Evolutionary conservation across 2,113 vertebrate genomes (phyloP).

Genomic region (Globicephala melas): DNA sequence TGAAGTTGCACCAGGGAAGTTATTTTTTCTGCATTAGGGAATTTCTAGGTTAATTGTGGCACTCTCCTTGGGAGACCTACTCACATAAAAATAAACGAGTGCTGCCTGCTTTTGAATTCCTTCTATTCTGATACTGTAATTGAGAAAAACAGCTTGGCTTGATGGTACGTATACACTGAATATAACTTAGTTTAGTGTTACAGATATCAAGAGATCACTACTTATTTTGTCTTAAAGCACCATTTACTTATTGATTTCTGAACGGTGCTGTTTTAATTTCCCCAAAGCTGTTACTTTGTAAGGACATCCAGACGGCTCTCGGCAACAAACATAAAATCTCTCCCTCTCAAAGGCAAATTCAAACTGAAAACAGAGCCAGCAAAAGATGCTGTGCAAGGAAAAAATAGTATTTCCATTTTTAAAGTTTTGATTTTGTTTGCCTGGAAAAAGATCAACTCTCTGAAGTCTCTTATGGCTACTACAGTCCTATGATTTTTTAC

Average conservation of each 20-base stretch:
- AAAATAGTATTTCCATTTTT: neutral
- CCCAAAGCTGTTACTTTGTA: slow-evolving; percentile 17
- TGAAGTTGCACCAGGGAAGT: neutral
- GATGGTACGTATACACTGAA: neutral
- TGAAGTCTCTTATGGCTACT: neutral
- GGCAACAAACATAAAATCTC: neutral
- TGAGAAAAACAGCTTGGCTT: neutral
- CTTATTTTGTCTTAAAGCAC: neutral
- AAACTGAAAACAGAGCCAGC: slow-evolving; percentile 23
- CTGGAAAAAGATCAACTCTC: neutral
- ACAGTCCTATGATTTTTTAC: neutral
- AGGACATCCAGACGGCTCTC: slow-evolving; percentile 7
- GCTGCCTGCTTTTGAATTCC: neutral
- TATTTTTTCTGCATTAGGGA: neutral
- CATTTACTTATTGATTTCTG: slow-evolving; percentile 30
- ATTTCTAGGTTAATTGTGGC: neutral
- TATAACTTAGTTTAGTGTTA: neutral
- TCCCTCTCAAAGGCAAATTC: slow-evolving; percentile 22
- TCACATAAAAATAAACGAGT: neutral
- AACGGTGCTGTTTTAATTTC: slow-evolving; percentile 21
- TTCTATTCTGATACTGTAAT: neutral
- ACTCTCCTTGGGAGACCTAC: slow-evolving; percentile 10
- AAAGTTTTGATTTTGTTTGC: neutral
- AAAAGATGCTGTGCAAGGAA: neutral
- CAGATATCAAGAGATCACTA: neutral